Base-by-base conservation (phyloP, 2,888 invertebrate genomes). In the Parnassius apollo region DNA sequence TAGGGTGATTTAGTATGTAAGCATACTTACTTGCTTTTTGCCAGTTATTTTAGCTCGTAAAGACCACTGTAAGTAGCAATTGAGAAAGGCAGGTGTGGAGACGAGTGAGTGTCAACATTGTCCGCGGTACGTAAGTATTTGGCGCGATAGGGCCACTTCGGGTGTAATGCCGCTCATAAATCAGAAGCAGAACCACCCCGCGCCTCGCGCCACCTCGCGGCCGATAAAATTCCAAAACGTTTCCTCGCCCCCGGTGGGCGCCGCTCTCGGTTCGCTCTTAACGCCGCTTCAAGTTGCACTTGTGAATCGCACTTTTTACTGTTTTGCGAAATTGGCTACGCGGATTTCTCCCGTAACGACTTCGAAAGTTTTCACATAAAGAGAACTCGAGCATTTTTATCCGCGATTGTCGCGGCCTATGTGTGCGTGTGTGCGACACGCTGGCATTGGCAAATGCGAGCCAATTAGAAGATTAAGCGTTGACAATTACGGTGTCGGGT, bases 401-500 rank as follows among this genome's bases (percentile, higher is more conserved):
- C 56, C 56, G 22, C 75, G 71, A 83, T 83, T 85, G 85, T 86
- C 76, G 49, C 18, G 7, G 13, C 49, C 8, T 4, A 13, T 79
- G 70, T 73, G 74, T 75, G 70, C 76, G 76, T 75, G 75, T 77
- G 78, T 76, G 83, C 83, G 80, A 81, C 78, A 81, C 80, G 80
- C 80, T 91, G 91, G 89, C 91, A 87, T 83, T 91, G 91, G 88
- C 82, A 91, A 91, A 91, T 91, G 91, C 83, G 88, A 86, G 85
- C 82, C 91, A 91, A 91, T 91, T 91, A 91, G 91, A 91, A 91
- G 91, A 91, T 91, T 89, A 91, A 91, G 86, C 91, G 91, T 86
- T 90, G 91, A 91, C 91, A 91, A 91, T 91, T 91, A 91, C 91
- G 73, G 82, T 78, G 85, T 77, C 84, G 86, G 89, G 83, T 90